Evolutionary conservation across 2,888 invertebrate species (phyloP), one percentile per base, ranked within the genome.

Genomic region (Zaprionus obscuricornis): DNA sequence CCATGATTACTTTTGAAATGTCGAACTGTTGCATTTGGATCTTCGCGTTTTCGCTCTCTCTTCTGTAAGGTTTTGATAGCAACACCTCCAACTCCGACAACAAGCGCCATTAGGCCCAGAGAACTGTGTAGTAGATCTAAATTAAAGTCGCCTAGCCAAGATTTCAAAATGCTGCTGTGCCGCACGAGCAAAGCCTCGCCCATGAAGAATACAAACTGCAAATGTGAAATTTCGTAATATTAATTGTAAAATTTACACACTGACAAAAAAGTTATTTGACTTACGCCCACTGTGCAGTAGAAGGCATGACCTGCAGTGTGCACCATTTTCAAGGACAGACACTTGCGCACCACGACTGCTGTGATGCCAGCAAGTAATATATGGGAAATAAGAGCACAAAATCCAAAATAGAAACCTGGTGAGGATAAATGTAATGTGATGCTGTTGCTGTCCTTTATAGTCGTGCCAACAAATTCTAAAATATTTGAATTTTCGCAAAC

Each of bases 271-370:
- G 16, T 26, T 7, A 14, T 8, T 10, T 2, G 51, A 88, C 89
- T 86, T 73, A 89, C 89, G 2, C 84, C 89, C 8, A 89, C 60
- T 2, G 89, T 88, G 29, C 89, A 89, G 22, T 89, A 81, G 67
- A 88, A 88, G 0, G 89, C 89, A 67, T 89, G 89, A 42, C 86
- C 70, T 0, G 89, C 89, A 0, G 89, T 89, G 52, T 87, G 88
- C 3, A 73, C 73, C 56, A 89, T 79, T 27, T 86, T 79, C 22
- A 89, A 17, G 22, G 83, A 57, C n/a, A 86, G 68, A 45, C 89
- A 89, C 54, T 85, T 81, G 20, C 49, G 66, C 4, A 74, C 66
- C 2, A 82, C 55, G 31, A 60, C 69, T 5, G 34, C 36, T 1
- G 85, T 82, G 4, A 82, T 78, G n/a, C 71, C 76, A 7, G 64